Percentiles rank a stretch among this genome's conserved stretches.
Conservation (phyloP, 2,797 vertebrate genomes). For the Prunella strophiata region DNA sequence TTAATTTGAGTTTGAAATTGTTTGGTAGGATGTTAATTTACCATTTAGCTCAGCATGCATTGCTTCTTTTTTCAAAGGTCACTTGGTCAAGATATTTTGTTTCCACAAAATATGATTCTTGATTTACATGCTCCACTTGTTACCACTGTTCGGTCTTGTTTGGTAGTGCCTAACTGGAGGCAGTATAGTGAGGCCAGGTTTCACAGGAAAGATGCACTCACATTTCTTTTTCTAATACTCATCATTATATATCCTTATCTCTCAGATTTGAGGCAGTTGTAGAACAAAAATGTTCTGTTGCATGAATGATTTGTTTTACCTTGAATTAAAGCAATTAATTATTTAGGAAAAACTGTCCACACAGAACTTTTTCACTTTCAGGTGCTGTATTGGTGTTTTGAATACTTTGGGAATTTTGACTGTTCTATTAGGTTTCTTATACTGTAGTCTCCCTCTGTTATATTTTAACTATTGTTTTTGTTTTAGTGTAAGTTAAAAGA, state of each 20-base stretch:
- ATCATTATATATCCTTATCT: background rate
- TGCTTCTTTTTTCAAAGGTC: background rate
- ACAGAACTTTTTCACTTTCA: background rate
- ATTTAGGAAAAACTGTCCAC: background rate
- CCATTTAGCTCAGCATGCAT: background rate
- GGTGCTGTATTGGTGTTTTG: background rate
- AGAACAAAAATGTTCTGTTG: background rate
- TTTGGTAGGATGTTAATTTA: background rate
- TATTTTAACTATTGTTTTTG: background rate
- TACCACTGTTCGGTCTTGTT: background rate
- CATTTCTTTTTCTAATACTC: background rate
- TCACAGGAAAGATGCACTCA: background rate
- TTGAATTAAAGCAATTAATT: background rate
- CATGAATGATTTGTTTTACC: background rate
- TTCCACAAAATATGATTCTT: background rate
- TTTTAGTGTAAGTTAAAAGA: background rate
- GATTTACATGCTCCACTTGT: background rate
- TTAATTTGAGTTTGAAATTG: background rate
- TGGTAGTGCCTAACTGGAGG: background rate
- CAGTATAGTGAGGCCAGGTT: background rate
- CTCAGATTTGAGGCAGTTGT: background rate
- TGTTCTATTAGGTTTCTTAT: background rate
- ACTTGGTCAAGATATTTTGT: background rate
- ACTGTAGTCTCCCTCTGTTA: background rate
- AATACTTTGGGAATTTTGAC: background rate